phyloP scores from a whole-genome alignment of 2,888 invertebrate species.

The Coelinius sp. region DNA sequence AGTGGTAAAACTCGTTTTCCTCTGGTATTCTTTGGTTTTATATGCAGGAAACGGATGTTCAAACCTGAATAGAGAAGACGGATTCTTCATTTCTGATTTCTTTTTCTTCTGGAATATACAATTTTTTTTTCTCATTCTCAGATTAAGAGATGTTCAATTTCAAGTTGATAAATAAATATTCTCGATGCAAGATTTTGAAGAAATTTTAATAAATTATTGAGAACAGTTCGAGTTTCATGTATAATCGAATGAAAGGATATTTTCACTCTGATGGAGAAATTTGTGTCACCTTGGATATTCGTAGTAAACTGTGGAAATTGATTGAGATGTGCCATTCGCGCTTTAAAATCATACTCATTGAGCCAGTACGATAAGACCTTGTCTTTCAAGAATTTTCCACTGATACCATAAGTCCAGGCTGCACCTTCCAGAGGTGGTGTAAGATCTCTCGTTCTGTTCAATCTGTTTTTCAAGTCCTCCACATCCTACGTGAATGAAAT shows the following conservation, averaged over 20 bases:
- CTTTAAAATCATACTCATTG: slow-evolving; percentile 74
- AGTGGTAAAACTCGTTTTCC: slow-evolving; percentile 74
- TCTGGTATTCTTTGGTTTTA: slow-evolving; percentile 72
- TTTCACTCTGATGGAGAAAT: slow-evolving; percentile 13
- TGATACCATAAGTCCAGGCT: slow-evolving; percentile 73
- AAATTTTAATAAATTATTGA: too few species aligned
- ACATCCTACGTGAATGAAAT: slow-evolving; percentile 58
- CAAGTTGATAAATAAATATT: too few species aligned
- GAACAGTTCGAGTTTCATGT: neutral
- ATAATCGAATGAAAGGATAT: neutral
- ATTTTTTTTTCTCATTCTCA: neutral
- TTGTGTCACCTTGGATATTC: slow-evolving; percentile 58
- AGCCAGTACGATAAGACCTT: slow-evolving; percentile 73
- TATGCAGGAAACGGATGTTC: slow-evolving; percentile 79
- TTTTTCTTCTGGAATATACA: neutral
- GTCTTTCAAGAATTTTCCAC: slow-evolving; percentile 69
- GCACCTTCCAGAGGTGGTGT: slow-evolving; percentile 51
- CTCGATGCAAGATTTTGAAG: too few species aligned
- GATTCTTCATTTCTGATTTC: neutral
- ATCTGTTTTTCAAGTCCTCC: slow-evolving; percentile 65
- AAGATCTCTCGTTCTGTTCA: slow-evolving; percentile 61
- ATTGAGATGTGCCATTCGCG: slow-evolving; percentile 73
- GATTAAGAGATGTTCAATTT: too few species aligned
- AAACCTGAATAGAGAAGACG: slow-evolving; percentile 66
- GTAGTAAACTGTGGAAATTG: slow-evolving; percentile 68